phyloP scores from a whole-genome alignment of 2,797 vertebrate genomes.

The Gadopsis bispinosus region DNA sequence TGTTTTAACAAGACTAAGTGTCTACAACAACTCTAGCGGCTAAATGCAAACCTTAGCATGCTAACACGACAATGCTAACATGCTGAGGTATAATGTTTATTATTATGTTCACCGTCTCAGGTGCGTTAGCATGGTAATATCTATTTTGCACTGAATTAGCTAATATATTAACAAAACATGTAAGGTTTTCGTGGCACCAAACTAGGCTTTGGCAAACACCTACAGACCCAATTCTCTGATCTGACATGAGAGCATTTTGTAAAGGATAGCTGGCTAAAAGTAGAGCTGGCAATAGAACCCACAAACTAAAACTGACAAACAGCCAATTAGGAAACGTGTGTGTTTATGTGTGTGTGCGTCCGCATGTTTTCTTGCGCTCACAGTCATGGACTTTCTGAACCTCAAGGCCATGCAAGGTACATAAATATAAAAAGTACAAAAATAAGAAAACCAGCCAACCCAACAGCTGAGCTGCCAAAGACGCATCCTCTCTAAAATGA shows the following conservation, averaged over 20 bases:
- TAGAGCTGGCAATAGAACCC: not conserved
- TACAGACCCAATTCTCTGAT: not conserved
- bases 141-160: not conserved
- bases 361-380: conserved; percentile 30
- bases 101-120: not conserved
- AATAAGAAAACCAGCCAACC: conserved; percentile 46
- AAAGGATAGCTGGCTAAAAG: conserved; percentile 25
- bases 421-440: conserved; percentile 52
- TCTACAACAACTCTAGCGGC: not conserved
- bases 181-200: not conserved
- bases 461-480: conserved; percentile 26
- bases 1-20: not conserved
- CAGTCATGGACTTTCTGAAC: conserved; percentile 33
- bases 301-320: conserved; percentile 19
- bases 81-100: not conserved
- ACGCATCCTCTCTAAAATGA: conserved; percentile 23
- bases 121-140: not conserved
- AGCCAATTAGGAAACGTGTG: not conserved
- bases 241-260: not conserved
- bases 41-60: not conserved
- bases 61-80: not conserved
- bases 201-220: not conserved
- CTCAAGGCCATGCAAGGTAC: conserved; percentile 10
- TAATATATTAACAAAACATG: no score
- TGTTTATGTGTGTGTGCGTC: conserved; percentile 15